A percentile compares a stretch with the other conserved stretches of the same genome.
Conservation (phyloP, 1,140 invertebrate genomes). For the Wiebesia pumilae region DNA sequence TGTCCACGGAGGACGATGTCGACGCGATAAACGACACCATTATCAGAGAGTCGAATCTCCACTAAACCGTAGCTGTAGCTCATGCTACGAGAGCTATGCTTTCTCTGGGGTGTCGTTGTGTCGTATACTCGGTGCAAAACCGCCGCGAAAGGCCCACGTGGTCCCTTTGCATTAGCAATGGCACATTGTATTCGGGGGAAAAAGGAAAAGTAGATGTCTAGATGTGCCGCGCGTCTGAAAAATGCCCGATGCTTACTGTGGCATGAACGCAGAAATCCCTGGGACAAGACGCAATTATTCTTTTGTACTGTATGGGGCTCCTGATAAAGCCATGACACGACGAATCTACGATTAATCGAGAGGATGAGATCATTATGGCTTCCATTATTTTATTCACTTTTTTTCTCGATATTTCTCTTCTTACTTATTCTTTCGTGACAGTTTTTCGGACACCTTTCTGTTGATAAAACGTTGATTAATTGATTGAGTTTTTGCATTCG, state of each 20-base stretch:
- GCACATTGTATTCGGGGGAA: slow-evolving; percentile 37
- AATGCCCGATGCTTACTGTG: slow-evolving; percentile 8
- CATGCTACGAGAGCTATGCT: neutral
- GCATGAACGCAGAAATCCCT: neutral
- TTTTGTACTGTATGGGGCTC: neutral
- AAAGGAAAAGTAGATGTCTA: too few species aligned
- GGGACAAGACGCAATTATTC: slow-evolving; percentile 33
- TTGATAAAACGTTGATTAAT: neutral
- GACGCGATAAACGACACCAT: slow-evolving; percentile 51
- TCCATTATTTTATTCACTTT: neutral
- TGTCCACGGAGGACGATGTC: slow-evolving; percentile 18
- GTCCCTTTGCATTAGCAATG: slow-evolving; percentile 42
- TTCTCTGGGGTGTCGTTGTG: slow-evolving; percentile 39
- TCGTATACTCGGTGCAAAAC: neutral
- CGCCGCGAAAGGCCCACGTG: neutral
- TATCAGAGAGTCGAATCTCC: slow-evolving; percentile 49
- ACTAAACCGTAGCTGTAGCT: slow-evolving; percentile 48
- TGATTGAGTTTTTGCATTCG: too few species aligned
- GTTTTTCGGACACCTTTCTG: neutral
- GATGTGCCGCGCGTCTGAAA: neutral
- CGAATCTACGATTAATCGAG: slow-evolving; percentile 17
- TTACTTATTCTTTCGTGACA: neutral
- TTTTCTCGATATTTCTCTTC: neutral
- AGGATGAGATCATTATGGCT: neutral
- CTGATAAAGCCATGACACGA: slow-evolving; percentile 1